Percentiles rank a stretch among this genome's conserved stretches.
Conservation (phyloP, 1,140 invertebrate genomes). For the Scylla paramamosain region DNA sequence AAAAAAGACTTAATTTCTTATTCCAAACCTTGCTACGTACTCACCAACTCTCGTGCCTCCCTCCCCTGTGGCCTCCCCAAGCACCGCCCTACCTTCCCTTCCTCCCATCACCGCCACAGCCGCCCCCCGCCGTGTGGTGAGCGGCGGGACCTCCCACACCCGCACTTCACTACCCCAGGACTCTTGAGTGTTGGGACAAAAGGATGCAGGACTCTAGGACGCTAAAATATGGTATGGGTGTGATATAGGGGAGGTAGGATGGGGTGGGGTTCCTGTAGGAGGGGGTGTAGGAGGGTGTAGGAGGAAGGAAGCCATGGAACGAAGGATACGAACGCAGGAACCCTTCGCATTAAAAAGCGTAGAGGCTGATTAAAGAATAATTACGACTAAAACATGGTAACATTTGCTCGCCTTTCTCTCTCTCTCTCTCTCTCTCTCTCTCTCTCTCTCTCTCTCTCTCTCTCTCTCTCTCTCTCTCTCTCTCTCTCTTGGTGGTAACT, state of each 20-base stretch:
- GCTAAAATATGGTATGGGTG: neutral
- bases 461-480: neutral
- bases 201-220: too few species aligned
- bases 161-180: too few species aligned
- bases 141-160: too few species aligned
- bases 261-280: neutral
- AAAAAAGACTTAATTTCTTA: neutral
- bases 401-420: constrained; percentile 69
- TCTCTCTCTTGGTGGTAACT: neutral
- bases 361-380: constrained; percentile 77
- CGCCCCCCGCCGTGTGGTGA: neutral
- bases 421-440: neutral
- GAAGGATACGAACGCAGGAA: constrained; percentile 54
- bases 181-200: too few species aligned
- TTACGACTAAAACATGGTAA: constrained; percentile 76
- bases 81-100: neutral
- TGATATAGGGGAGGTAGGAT: neutral
- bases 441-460: neutral
- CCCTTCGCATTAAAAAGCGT: constrained; percentile 76
- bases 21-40: neutral
- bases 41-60: too few species aligned
- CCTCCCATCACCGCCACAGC: neutral
- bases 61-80: neutral
- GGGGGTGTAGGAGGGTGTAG: neutral
- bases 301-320: constrained; percentile 15